Base-by-base conservation (phyloP, 2,797 vertebrate genomes). In the Bryconaethiops microstoma region DNA sequence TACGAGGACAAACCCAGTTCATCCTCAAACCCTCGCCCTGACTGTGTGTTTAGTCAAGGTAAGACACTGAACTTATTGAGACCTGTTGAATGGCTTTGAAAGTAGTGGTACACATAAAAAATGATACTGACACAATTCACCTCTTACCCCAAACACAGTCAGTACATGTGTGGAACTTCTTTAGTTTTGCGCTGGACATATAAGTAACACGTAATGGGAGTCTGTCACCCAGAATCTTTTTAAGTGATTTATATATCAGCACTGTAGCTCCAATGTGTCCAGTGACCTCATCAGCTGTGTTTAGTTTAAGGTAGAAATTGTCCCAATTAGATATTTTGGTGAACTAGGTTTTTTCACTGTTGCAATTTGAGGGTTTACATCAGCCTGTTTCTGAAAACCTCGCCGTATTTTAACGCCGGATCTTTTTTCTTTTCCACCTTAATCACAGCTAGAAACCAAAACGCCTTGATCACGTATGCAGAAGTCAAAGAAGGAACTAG, bases 401-500 rank as follows among this genome's bases (percentile, higher is more conserved):
- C 5, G 13, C 45, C 5, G 0, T 57, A 10, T 79, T 80, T 48
- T n/a, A 69, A 55, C 55, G 3, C 19, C 17, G 29, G 29, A 40
- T 45, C 0, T 50, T 60, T 65, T 9, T 82, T 73, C 55, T 83
- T 7, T 82, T 84, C 86, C 64, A 83, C 70, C 59, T 62, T 54
- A 82, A 2, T 82, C 45, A 29, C 60, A 88, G 84, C 64, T 48
- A 75, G 77, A 83, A 84, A 52, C 16, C 79, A 76, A 13, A 70
- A 83, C 0, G 35, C 74, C 19, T 10, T 54, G 0, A 79, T 95
- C 83, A 92, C 86, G 12, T 91, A 94, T 78, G 81, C 88, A 8
- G 90, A 91, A 13, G 82, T 96, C 82, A 23, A 85, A 68, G 89
- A 90, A 10, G 93, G 89, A 88, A 96, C 94, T 55, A 85, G 79